Evolutionary conservation across 1,140 invertebrate species (phyloP).

Genomic region (Colletes gigas): DNA sequence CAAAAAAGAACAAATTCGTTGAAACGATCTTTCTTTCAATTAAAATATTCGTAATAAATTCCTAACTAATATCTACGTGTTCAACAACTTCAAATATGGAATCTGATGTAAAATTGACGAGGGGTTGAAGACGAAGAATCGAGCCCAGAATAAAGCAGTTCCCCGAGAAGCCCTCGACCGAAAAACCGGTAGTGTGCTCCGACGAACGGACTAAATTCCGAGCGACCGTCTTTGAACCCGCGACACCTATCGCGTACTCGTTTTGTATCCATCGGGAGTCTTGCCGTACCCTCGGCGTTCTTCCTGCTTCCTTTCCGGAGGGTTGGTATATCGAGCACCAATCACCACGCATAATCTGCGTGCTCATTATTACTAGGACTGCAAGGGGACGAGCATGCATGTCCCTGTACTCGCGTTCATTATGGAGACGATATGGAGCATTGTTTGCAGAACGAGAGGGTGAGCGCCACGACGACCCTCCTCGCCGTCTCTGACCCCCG

Average conservation of each 20-base stretch:
- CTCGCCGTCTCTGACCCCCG: slow-evolving; percentile 13
- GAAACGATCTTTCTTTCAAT: too few species aligned
- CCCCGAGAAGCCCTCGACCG: not conserved
- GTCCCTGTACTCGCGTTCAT: slow-evolving; percentile 76
- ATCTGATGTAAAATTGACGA: too few species aligned
- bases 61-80: too few species aligned
- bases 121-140: too few species aligned
- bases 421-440: slow-evolving; percentile 80
- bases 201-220: slow-evolving; percentile 42
- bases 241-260: slow-evolving; percentile 35
- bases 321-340: slow-evolving; percentile 73
- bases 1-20: too few species aligned
- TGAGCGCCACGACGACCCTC: slow-evolving; percentile 70
- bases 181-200: not conserved
- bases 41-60: too few species aligned
- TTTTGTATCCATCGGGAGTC: slow-evolving; percentile 62
- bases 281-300: slow-evolving; percentile 35
- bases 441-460: slow-evolving; percentile 80
- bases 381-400: slow-evolving; percentile 71
- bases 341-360: slow-evolving; percentile 80
- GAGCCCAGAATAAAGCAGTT: too few species aligned
- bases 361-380: slow-evolving; percentile 80
- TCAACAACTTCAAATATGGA: too few species aligned
- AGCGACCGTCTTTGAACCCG: slow-evolving; percentile 45
- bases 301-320: slow-evolving; percentile 66